Conservation (phyloP, 2,113 vertebrate genomes). For the Centropristis striata region DNA sequence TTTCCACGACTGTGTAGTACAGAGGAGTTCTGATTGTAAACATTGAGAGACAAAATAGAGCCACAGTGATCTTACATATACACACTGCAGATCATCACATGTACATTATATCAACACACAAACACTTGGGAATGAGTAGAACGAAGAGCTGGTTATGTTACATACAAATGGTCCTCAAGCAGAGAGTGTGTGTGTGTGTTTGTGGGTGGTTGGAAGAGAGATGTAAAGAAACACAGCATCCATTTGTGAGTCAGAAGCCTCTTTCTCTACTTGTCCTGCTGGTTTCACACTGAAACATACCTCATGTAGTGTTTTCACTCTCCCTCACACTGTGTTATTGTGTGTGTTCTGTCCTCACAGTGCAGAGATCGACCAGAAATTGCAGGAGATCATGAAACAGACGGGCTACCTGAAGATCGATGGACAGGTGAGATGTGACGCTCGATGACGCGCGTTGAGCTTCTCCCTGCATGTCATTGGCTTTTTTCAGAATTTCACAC, state of each 20-base stretch:
- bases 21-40: neutral
- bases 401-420: slow-evolving; percentile 95
- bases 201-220: neutral
- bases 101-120: neutral
- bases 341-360: slow-evolving; percentile 74
- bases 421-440: slow-evolving; percentile 88
- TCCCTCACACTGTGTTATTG: neutral
- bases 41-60: neutral
- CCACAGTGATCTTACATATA: neutral
- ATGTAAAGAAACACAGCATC: slow-evolving; percentile 15
- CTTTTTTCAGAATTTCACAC: too few species aligned
- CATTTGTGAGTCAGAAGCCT: slow-evolving; percentile 20
- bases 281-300: neutral
- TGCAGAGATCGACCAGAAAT: slow-evolving; percentile 95
- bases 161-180: slow-evolving; percentile 2
- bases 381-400: slow-evolving; percentile 97
- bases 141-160: slow-evolving; percentile 2
- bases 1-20: too few species aligned
- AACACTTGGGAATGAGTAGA: neutral
- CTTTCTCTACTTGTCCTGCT: neutral
- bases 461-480: neutral
- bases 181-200: neutral
- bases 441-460: neutral
- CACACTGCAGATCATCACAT: too few species aligned
- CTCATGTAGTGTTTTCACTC: neutral